Evolutionary conservation across 2,113 vertebrate species (phyloP).

Genomic region (Atherinomorus stipes): DNA sequence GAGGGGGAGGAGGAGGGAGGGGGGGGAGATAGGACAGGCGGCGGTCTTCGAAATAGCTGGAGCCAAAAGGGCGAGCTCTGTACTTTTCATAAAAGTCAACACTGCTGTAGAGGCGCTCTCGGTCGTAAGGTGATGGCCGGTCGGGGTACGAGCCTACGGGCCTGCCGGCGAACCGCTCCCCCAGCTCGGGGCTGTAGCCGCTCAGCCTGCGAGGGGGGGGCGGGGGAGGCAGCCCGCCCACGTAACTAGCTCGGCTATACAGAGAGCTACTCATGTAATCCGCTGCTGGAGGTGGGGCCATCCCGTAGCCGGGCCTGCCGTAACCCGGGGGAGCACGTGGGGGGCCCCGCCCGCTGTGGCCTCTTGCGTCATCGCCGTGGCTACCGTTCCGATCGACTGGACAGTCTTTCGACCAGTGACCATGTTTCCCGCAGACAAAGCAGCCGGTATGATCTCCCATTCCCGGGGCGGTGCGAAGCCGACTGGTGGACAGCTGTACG

Average conservation of each 20-base stretch:
- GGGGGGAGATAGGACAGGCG: slow-evolving; percentile 86
- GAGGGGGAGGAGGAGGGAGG: slow-evolving; percentile 80
- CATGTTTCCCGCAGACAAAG: slow-evolving; percentile 95
- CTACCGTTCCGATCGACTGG: slow-evolving; percentile 85
- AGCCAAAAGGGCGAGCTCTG: slow-evolving; percentile 87
- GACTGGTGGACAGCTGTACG: slow-evolving; percentile 96
- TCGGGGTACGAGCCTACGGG: slow-evolving; percentile 54
- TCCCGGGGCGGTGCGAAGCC: slow-evolving; percentile 93
- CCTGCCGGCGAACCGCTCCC: slow-evolving; percentile 79
- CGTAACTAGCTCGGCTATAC: slow-evolving; percentile 70
- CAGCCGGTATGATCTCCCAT: slow-evolving; percentile 97
- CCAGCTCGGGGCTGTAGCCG: slow-evolving; percentile 72
- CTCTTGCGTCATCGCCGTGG: slow-evolving; percentile 68
- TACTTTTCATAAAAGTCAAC: slow-evolving; percentile 94
- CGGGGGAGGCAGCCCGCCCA: slow-evolving; percentile 51
- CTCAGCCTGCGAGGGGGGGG: slow-evolving; percentile 59
- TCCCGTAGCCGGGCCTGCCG: slow-evolving; percentile 71
- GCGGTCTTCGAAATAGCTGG: slow-evolving; percentile 89
- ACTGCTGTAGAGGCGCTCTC: slow-evolving; percentile 70
- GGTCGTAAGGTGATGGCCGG: slow-evolving; percentile 64
- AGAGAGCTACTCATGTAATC: slow-evolving; percentile 66
- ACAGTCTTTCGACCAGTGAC: slow-evolving; percentile 98
- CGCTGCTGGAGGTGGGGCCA: slow-evolving; percentile 48
- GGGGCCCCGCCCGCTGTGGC: slow-evolving; percentile 53
- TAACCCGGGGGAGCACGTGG: slow-evolving; percentile 65